Percentiles rank a stretch among this genome's conserved stretches.
phyloP scores from a whole-genome alignment of 2,113 vertebrate species.

The Sarotherodon lohbergeri region DNA sequence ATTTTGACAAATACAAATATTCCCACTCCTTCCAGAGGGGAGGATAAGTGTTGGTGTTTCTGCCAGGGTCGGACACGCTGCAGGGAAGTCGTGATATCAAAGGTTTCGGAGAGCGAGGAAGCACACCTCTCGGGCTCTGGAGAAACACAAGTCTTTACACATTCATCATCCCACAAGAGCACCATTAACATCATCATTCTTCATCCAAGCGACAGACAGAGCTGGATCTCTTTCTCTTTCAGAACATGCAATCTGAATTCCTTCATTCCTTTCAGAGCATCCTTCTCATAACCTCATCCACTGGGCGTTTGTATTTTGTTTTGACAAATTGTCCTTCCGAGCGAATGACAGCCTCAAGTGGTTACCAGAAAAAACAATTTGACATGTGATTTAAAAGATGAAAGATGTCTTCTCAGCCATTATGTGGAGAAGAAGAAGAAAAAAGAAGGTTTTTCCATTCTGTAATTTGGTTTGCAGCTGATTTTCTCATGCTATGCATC shows the following conservation, averaged over 20 bases:
- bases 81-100: conserved; percentile 20
- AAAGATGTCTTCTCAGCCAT: not conserved
- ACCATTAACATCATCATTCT: conserved; percentile 6
- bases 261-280: conserved; percentile 19
- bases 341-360: conserved; percentile 29
- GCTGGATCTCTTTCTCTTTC: not conserved
- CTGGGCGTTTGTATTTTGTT: not conserved
- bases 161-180: conserved; percentile 42
- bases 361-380: not conserved
- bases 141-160: conserved; percentile 25
- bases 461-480: not conserved
- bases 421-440: not conserved
- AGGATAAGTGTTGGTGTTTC: conserved; percentile 4
- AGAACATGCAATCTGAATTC: conserved; percentile 32
- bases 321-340: not conserved
- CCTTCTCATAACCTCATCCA: not conserved
- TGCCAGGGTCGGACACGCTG: conserved; percentile 11
- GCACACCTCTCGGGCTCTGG: conserved; percentile 8
- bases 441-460: not conserved
- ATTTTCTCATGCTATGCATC: not conserved
- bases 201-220: not conserved
- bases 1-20: conserved; percentile 39
- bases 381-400: not conserved
- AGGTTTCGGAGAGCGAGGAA: conserved; percentile 1
- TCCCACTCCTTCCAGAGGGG: conserved; percentile 43